Conservation (phyloP, 2,888 invertebrate species). For the Chamaedrilus cognettii region DNA sequence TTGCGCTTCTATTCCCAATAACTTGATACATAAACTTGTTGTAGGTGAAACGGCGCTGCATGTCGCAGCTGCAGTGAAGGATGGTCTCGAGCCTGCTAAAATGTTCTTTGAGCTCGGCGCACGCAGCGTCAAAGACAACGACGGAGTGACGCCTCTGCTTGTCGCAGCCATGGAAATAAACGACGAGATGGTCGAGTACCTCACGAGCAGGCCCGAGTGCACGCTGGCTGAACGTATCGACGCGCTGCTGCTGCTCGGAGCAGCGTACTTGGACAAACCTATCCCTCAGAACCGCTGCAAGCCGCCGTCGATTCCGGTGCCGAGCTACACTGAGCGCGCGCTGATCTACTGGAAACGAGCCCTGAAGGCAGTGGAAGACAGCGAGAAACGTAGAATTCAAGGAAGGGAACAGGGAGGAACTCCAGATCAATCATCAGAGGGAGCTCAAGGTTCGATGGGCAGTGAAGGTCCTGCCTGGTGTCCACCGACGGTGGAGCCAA, state of each 20-base stretch:
- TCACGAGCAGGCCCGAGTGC: conserved; percentile 69
- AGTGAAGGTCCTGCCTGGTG: too few relatives aligned
- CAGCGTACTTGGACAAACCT: conserved; percentile 98
- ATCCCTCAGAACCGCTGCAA: too few relatives aligned
- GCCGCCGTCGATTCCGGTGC: too few relatives aligned
- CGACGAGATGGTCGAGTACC: conserved; percentile 88
- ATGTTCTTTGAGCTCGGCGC: conserved; percentile 85
- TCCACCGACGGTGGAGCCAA: too few relatives aligned
- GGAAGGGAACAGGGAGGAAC: too few relatives aligned
- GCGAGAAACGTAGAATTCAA: neutral
- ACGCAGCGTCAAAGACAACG: conserved; percentile 90
- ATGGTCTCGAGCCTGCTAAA: conserved; percentile 88
- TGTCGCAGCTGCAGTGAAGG: conserved; percentile 96
- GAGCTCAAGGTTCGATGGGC: too few relatives aligned
- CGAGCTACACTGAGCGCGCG: conserved; percentile 85
- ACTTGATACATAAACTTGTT: too few relatives aligned
- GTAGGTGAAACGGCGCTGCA: conserved; percentile 89
- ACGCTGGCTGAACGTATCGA: conserved; percentile 72
- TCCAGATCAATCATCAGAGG: too few relatives aligned
- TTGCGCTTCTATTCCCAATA: too few relatives aligned
- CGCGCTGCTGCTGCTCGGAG: conserved; percentile 87
- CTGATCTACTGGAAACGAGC: conserved; percentile 87
- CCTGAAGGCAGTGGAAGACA: conserved; percentile 68
- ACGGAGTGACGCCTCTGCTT: conserved; percentile 93
- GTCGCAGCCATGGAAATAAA: conserved; percentile 81